phyloP scores from a whole-genome alignment of 2,113 vertebrate species.

The Coptodon bakossiorum region DNA sequence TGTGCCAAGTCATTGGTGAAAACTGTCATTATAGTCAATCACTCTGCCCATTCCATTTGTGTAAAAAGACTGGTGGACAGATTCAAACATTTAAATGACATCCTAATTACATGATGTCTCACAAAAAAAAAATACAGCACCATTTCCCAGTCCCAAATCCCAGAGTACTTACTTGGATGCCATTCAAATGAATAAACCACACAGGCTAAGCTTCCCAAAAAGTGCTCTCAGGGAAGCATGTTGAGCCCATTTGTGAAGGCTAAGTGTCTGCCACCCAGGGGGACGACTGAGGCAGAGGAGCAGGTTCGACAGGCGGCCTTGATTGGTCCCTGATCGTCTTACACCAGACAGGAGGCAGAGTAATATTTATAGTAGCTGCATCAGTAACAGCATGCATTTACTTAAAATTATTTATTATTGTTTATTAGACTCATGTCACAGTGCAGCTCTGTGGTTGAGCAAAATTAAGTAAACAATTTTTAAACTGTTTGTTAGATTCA shows the following conservation, averaged over 20 bases:
- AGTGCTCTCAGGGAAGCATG: conserved; percentile 10
- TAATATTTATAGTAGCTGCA: background rate
- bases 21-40: background rate
- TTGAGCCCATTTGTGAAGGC: conserved; percentile 29
- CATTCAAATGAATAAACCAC: conserved; percentile 27
- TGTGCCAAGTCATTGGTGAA: background rate
- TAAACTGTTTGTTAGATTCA: background rate
- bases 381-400: background rate
- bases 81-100: background rate
- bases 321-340: conserved; percentile 46
- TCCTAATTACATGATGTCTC: background rate
- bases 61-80: background rate
- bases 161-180: background rate
- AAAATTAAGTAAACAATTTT: background rate
- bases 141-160: background rate
- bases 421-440: background rate
- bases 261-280: conserved; percentile 26
- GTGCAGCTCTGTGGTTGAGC: background rate
- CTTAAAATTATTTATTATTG: background rate
- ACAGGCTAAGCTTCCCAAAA: conserved; percentile 17
- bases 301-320: background rate
- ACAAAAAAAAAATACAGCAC: background rate
- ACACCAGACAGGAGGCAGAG: background rate
- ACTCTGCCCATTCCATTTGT: background rate
- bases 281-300: background rate